Percentiles rank a stretch among this genome's conserved stretches.
Conservation (phyloP, 2,797 vertebrate species). For the Bradypus variegatus region DNA sequence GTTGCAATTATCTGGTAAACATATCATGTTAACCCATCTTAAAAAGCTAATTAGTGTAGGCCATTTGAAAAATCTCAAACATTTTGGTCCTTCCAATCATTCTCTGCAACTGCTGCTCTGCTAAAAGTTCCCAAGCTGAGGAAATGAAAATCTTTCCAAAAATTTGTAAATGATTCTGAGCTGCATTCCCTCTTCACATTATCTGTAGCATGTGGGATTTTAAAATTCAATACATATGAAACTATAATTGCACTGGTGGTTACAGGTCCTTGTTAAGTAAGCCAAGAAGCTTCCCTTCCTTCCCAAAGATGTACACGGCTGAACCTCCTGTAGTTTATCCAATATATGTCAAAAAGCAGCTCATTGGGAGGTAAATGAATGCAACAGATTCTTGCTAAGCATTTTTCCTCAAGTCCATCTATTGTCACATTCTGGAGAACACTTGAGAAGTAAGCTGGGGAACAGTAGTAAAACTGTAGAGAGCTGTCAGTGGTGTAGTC, state of each 20-base stretch:
- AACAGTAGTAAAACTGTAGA: constrained; percentile 63
- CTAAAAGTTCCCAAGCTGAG: constrained; percentile 15
- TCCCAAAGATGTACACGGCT: neutral
- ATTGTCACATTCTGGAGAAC: constrained; percentile 67
- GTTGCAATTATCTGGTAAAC: constrained; percentile 40
- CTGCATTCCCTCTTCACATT: neutral
- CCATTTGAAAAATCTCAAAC: constrained; percentile 29
- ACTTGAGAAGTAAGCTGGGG: constrained; percentile 56
- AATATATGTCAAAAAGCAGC: constrained; percentile 10
- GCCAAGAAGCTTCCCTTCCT: neutral
- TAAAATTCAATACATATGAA: constrained; percentile 18
- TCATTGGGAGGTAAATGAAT: constrained; percentile 59
- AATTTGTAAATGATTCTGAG: constrained; percentile 48
- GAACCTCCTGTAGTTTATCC: constrained; percentile 40
- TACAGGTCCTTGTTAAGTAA: constrained; percentile 23
- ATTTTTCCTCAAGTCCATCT: constrained; percentile 63
- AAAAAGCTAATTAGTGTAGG: constrained; percentile 39
- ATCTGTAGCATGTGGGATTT: constrained; percentile 20
- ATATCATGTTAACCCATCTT: constrained; percentile 21
- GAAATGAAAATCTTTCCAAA: constrained; percentile 29
- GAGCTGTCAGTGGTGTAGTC: constrained; percentile 69
- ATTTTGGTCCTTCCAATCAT: neutral
- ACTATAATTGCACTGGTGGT: constrained; percentile 8
- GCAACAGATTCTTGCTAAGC: constrained; percentile 50
- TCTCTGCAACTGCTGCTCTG: neutral